Evolutionary conservation across 2,888 invertebrate species (phyloP).

Genomic region (Quadroppia sp.): DNA sequence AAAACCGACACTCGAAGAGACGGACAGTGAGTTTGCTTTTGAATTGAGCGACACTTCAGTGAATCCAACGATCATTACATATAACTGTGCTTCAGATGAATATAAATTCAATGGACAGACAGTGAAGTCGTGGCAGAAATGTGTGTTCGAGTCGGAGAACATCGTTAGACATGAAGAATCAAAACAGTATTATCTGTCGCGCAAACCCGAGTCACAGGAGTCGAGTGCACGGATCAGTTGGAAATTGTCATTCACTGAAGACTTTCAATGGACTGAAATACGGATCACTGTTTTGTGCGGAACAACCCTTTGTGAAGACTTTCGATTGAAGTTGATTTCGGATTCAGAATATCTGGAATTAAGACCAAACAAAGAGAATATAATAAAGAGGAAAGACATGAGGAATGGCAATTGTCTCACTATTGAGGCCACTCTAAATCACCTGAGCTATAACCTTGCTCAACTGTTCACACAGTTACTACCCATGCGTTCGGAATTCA

Average conservation of each 20-base stretch:
- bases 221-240: slow-evolving; percentile 61
- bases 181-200: slow-evolving; percentile 81
- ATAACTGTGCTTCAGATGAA: slow-evolving; percentile 38
- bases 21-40: neutral
- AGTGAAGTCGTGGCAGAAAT: slow-evolving; percentile 64
- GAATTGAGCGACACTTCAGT: neutral
- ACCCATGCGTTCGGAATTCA: neutral
- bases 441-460: slow-evolving; percentile 87
- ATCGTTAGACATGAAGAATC: slow-evolving; percentile 84
- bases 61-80: slow-evolving; percentile 19
- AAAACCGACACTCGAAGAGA: too few species aligned
- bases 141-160: slow-evolving; percentile 60
- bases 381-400: slow-evolving; percentile 28
- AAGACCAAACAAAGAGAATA: slow-evolving; percentile 20
- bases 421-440: slow-evolving; percentile 54
- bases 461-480: slow-evolving; percentile 76
- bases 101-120: slow-evolving; percentile 20
- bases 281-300: slow-evolving; percentile 48
- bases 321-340: slow-evolving; percentile 1
- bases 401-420: slow-evolving; percentile 17
- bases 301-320: slow-evolving; percentile 50
- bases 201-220: slow-evolving; percentile 54
- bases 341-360: neutral
- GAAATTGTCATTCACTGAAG: slow-evolving; percentile 63
- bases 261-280: slow-evolving; percentile 36